A percentile compares a stretch with the other conserved stretches of the same genome.
Conservation (phyloP, 2,797 vertebrate genomes). For the Rhinella marina region DNA sequence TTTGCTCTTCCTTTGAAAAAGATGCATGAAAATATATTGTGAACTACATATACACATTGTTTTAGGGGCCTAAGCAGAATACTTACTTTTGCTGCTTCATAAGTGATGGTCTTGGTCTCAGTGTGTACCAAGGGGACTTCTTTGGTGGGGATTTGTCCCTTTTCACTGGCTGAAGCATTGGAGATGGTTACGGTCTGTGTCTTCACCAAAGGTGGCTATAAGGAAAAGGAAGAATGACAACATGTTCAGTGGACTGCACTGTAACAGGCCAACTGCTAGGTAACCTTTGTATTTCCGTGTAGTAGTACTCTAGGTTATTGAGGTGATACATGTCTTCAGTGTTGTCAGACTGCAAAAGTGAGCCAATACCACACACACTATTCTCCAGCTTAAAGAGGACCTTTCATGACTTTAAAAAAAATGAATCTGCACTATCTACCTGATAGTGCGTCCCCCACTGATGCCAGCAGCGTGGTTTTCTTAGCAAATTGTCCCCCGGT, state of each 20-base stretch:
- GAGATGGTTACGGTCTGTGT: slow-evolving; percentile 96
- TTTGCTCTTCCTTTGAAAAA: neutral
- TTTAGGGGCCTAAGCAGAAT: neutral
- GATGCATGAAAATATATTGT: neutral
- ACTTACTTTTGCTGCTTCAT: slow-evolving; percentile 92
- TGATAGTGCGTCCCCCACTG: too few relatives aligned
- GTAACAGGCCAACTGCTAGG: neutral
- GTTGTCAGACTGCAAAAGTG: neutral
- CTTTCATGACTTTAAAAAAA: too few relatives aligned
- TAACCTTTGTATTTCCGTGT: neutral
- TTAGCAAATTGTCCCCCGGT: too few relatives aligned
- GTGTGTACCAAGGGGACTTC: slow-evolving; percentile 96
- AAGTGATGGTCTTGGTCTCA: slow-evolving; percentile 98
- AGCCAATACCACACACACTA: neutral
- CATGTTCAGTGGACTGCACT: neutral
- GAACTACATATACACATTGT: neutral
- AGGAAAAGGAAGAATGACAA: neutral
- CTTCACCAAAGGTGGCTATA: slow-evolving; percentile 91
- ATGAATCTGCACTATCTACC: too few relatives aligned
- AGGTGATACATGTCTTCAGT: neutral
- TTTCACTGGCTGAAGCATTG: slow-evolving; percentile 83
- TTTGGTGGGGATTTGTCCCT: slow-evolving; percentile 87
- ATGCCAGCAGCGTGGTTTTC: too few relatives aligned
- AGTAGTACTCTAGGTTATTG: neutral
- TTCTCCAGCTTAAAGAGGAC: neutral